Base-by-base conservation (phyloP, 37 sponge, comb jelly and placozoan genomes). In the Chondrosia reniformis region DNA sequence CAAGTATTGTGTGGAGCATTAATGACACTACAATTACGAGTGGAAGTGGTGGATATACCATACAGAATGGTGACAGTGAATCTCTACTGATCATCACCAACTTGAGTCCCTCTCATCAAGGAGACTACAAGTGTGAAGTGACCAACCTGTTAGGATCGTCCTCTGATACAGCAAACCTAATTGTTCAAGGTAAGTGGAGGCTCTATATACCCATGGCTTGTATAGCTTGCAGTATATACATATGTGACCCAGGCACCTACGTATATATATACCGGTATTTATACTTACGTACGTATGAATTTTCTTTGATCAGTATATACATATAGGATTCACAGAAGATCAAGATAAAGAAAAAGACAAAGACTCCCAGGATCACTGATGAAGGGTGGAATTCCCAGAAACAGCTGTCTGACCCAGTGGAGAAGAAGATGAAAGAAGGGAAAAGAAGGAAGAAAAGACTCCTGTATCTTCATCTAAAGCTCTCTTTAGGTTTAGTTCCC, bases 171-270 rank as follows among this genome's bases (percentile, higher is more conserved):
- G 63, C 17, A 5, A 27, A 12, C 6, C 44, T 78, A 13, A 62
- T 33, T 7, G 64, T 78, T 24, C 79, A 78, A 78, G 79, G 79
- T 69, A 38, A 81, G 66, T 49, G 15, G 15, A 19, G 52, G 10
- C 10, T 49, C 15, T 49, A 15, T 49, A 15, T 49, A 49, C 52
- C n/a, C n/a, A n/a, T n/a, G n/a, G n/a, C n/a, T n/a, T n/a, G n/a
- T n/a, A n/a, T n/a, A n/a, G n/a, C n/a, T n/a, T n/a, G n/a, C n/a
- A n/a, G n/a, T n/a, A n/a, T n/a, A n/a, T n/a, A n/a, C n/a, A n/a
- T n/a, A n/a, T 49, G 52, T 49, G 52, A 19, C 10, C 52, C 10
- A 15, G 52, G 15, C 15, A 49, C 52, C 10, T 49, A 49, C 15
- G 52, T 49, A 49, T 49, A 15, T 49, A 49, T 49, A 15, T 15